phyloP scores from a whole-genome alignment of 1,140 invertebrate genomes.

The Drosophila elegans region DNA sequence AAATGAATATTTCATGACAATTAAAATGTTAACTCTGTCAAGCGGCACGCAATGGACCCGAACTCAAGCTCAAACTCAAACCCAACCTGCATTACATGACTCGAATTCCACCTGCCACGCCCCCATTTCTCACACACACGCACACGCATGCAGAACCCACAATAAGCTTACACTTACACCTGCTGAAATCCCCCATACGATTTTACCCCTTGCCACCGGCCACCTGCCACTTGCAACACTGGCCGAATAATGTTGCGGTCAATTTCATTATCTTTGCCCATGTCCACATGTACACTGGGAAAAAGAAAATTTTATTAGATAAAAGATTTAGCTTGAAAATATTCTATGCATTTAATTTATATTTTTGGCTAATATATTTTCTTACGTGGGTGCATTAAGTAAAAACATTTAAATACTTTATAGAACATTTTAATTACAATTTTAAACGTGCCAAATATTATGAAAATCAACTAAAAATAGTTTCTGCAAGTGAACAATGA shows the following conservation, averaged over 20 bases:
- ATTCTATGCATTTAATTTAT: too few species aligned
- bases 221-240: constrained; percentile 60
- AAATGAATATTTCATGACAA: constrained; percentile 78
- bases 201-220: constrained; percentile 3
- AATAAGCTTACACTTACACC: constrained; percentile 52
- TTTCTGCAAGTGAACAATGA: too few species aligned
- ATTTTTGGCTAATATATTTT: too few species aligned
- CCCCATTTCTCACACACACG: constrained; percentile 3
- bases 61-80: too few species aligned
- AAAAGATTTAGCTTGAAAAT: too few species aligned
- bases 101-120: not conserved
- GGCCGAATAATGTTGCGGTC: constrained; percentile 73
- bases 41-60: constrained; percentile 45
- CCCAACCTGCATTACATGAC: not conserved
- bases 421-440: too few species aligned
- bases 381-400: too few species aligned
- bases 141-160: not conserved
- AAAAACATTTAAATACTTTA: too few species aligned
- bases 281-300: not conserved
- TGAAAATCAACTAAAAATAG: too few species aligned
- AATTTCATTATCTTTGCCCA: constrained; percentile 64
- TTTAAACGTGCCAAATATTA: too few species aligned
- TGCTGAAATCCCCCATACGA: constrained; percentile 15
- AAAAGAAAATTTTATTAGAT: not conserved
- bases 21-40: constrained; percentile 80